These are phyloP conservation scores for Holocentrus rufus DNA, from an alignment of 2,797 vertebrate genomes.

Conservation along the genomic window DNA sequence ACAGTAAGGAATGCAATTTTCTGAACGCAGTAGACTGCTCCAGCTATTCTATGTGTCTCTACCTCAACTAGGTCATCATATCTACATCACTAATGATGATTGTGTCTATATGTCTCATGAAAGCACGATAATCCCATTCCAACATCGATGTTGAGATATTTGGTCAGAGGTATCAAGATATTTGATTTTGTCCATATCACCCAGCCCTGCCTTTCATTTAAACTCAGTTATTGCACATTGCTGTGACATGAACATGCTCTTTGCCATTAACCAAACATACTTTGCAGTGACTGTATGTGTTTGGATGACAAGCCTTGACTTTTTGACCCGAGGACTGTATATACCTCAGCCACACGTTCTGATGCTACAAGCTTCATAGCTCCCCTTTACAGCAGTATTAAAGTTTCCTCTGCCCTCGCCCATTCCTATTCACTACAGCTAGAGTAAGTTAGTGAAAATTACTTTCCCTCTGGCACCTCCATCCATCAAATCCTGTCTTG, in stretches of 20 bases:
- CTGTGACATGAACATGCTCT: neutral
- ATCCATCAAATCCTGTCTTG: constrained; percentile 64
- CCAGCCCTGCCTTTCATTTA: no score
- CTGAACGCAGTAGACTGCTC: no score
- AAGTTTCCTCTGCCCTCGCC: constrained; percentile 7
- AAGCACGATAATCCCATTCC: no score
- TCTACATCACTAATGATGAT: no score
- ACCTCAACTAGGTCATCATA: no score
- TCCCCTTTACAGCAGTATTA: neutral
- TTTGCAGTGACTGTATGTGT: constrained; percentile 1
- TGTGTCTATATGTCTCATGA: no score
- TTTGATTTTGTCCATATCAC: no score
- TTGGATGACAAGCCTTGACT: constrained; percentile 21
- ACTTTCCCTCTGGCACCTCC: constrained; percentile 61
- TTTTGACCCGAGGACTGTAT: constrained; percentile 16
- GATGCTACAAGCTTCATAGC: neutral
- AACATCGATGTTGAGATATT: no score
- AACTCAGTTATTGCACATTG: no score
- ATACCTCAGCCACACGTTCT: neutral
- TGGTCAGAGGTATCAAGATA: no score
- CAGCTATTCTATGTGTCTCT: no score
- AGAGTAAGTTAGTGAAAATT: constrained; percentile 57
- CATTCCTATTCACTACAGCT: constrained; percentile 46
- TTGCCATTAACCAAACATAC: constrained; percentile 20
- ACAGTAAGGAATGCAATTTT: no score